phyloP scores from a whole-genome alignment of 2,797 vertebrate genomes.

The Lagocephalus sceleratus region DNA sequence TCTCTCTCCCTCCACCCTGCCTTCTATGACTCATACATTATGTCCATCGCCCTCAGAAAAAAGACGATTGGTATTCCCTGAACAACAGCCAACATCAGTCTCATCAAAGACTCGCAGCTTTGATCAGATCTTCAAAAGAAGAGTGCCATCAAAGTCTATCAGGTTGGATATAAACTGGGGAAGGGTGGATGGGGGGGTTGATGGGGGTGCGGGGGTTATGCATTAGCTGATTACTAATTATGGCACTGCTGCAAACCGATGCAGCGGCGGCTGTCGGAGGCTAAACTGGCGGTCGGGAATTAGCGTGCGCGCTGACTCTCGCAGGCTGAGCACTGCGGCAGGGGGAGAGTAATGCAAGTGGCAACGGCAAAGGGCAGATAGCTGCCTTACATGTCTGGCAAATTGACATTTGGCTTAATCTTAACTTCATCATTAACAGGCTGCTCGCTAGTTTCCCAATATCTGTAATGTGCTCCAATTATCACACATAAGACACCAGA shows the following conservation, averaged over 20 bases:
- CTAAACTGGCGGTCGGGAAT: conserved; percentile 6
- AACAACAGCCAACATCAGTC: conserved; percentile 70
- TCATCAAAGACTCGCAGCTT: conserved; percentile 74
- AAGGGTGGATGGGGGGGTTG: conserved; percentile 14
- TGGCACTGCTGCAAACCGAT: conserved; percentile 24
- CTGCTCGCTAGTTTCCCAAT: conserved; percentile 4
- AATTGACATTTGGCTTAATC: conserved; percentile 2
- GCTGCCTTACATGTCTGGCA: conserved; percentile 1
- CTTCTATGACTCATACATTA: conserved; percentile 15
- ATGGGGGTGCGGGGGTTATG: conserved; percentile 19
- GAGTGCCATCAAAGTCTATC: conserved; percentile 77
- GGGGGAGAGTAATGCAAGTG: conserved; percentile 2
- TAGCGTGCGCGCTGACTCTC: conserved; percentile 12
- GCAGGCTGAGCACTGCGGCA: background rate
- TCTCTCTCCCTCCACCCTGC: background rate
- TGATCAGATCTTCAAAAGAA: conserved; percentile 81
- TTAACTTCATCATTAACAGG: conserved; percentile 10
- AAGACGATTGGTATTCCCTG: conserved; percentile 66
- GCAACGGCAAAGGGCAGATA: conserved; percentile 7
- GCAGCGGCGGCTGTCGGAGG: conserved; percentile 19
- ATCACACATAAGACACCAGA: conserved; percentile 17
- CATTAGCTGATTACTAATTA: conserved; percentile 73
- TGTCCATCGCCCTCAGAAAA: conserved; percentile 27
- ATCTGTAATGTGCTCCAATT: background rate
- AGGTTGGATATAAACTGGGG: conserved; percentile 70